A percentile compares a stretch with the other conserved stretches of the same genome.
Evolutionary conservation across 2,888 invertebrate species (phyloP).

Genomic region (Erebia aethiops): DNA sequence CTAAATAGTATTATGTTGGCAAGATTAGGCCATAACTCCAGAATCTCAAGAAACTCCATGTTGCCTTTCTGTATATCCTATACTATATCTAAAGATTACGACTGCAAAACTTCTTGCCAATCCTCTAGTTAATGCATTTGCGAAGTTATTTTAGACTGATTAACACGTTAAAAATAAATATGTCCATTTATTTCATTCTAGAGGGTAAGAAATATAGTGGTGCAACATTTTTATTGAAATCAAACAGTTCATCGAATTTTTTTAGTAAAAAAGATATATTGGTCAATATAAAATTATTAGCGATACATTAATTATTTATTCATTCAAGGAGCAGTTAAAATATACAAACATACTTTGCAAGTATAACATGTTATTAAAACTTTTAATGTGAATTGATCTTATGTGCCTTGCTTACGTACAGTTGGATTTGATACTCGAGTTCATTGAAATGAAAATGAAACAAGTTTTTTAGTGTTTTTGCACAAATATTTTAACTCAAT

Average conservation of each 20-base stretch:
- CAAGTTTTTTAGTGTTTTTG: constrained; percentile 60
- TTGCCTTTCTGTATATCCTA: constrained; percentile 4
- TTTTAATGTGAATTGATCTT: constrained; percentile 76
- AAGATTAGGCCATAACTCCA: background rate
- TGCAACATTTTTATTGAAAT: constrained; percentile 28
- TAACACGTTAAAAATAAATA: constrained; percentile 7
- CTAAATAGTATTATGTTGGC: background rate
- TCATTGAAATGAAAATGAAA: constrained; percentile 31
- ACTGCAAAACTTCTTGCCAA: constrained; percentile 37
- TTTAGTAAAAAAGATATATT: background rate
- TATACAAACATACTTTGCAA: constrained; percentile 32
- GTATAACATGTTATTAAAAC: constrained; percentile 45
- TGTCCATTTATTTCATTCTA: background rate
- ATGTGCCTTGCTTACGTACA: constrained; percentile 77
- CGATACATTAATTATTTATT: constrained; percentile 13
- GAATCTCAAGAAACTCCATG: constrained; percentile 20
- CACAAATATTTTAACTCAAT: constrained; percentile 75
- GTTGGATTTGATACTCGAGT: constrained; percentile 71
- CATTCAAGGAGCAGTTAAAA: constrained; percentile 10
- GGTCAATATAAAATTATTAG: background rate
- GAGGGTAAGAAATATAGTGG: background rate
- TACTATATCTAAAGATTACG: constrained; percentile 14
- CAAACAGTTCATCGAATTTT: background rate
- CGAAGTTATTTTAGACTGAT: constrained; percentile 35
- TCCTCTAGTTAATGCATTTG: constrained; percentile 30